Conservation (phyloP, 2,113 vertebrate species). For the Ibidorhyncha struthersii region DNA sequence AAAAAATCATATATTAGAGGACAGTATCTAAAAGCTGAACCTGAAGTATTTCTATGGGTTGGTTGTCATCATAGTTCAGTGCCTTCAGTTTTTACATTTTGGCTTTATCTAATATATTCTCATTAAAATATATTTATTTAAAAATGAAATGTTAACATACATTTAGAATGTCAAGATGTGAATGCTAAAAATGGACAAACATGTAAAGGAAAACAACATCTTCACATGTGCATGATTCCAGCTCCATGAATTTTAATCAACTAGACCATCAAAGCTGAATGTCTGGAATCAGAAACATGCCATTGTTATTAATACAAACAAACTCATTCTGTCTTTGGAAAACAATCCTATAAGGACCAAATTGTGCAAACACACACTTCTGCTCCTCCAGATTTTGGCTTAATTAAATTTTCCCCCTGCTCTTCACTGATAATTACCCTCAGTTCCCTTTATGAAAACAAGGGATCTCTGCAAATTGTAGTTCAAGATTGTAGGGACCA, state of each 20-base stretch:
- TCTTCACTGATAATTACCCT: constrained; percentile 34
- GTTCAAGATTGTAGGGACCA: not conserved
- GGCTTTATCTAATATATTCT: not conserved
- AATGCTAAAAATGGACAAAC: not conserved
- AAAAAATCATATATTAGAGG: not conserved
- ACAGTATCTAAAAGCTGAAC: not conserved
- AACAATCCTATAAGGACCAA: not conserved
- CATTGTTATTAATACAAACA: constrained; percentile 38
- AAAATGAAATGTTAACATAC: not conserved
- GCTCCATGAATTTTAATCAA: not conserved
- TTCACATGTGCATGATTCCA: not conserved
- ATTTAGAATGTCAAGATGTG: not conserved
- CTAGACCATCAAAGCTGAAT: not conserved
- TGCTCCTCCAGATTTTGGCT: constrained; percentile 24
- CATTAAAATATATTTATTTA: not conserved
- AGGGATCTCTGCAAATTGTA: not conserved
- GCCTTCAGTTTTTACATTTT: not conserved
- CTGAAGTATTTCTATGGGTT: not conserved
- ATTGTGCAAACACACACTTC: constrained; percentile 26
- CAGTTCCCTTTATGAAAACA: not conserved
- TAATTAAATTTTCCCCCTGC: constrained; percentile 23
- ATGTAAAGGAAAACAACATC: not conserved
- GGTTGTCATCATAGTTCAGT: not conserved
- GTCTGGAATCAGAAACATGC: not conserved
- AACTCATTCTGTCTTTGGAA: constrained; percentile 11